phyloP scores from a whole-genome alignment of 2,888 invertebrate species.

The Fragum sueziense region DNA sequence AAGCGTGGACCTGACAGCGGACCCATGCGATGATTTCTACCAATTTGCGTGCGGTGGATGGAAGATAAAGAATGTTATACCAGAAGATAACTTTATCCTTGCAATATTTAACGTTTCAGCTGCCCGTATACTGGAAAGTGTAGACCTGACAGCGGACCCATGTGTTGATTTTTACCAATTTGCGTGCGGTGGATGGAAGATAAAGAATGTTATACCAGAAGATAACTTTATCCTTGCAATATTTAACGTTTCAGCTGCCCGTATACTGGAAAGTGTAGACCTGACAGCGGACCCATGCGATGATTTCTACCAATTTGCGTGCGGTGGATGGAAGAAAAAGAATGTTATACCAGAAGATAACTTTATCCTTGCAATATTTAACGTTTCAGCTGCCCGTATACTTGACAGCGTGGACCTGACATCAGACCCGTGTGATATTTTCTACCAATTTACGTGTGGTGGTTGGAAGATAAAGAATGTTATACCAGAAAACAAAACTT shows the following conservation, averaged over 20 bases:
- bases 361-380: too few species aligned
- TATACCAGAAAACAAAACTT: constrained; percentile 92
- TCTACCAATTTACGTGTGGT: constrained; percentile 93
- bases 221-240: too few species aligned
- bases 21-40: constrained; percentile 93
- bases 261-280: constrained; percentile 91
- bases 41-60: constrained; percentile 94
- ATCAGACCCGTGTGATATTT: constrained; percentile 91
- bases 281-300: constrained; percentile 89
- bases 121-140: constrained; percentile 89
- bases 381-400: constrained; percentile 88
- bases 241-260: constrained; percentile 88
- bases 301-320: constrained; percentile 93
- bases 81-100: constrained; percentile 92
- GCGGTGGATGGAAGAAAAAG: constrained; percentile 92
- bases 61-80: constrained; percentile 92
- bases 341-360: constrained; percentile 93
- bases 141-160: constrained; percentile 90
- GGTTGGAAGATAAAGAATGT: constrained; percentile 92
- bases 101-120: too few species aligned
- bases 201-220: constrained; percentile 91
- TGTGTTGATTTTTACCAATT: constrained; percentile 93
- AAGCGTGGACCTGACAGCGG: constrained; percentile 90
- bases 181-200: constrained; percentile 94
- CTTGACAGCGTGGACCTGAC: constrained; percentile 90